Percentiles rank a stretch among this genome's conserved stretches.
These are phyloP conservation scores for Anguilla japonica DNA, from an alignment of 2,113 vertebrate species.

Conservation along the genomic window DNA sequence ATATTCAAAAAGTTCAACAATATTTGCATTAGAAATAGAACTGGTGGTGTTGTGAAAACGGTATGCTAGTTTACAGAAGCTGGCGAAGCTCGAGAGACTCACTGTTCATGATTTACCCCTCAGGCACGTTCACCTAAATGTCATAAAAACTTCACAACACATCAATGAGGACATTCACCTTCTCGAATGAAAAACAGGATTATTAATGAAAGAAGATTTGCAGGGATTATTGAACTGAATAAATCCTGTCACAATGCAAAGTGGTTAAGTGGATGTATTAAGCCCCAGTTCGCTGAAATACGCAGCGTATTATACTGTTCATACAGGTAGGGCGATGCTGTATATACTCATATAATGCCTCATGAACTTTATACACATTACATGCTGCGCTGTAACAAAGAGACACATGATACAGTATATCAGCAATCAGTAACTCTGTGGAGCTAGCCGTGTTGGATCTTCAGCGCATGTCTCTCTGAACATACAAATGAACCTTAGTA, in stretches of 20 bases:
- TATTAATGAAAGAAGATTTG: conserved; percentile 10
- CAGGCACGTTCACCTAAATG: neutral
- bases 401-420: neutral
- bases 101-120: neutral
- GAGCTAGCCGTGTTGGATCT: too few species aligned
- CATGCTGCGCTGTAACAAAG: neutral
- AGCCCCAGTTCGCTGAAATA: neutral
- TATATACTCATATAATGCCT: conserved; percentile 1
- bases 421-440: neutral
- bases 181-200: conserved; percentile 20
- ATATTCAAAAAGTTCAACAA: too few species aligned
- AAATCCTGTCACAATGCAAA: neutral
- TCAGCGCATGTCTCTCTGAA: too few species aligned
- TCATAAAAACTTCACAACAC: conserved; percentile 21
- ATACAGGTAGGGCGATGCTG: neutral
- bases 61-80: neutral
- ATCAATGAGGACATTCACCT: conserved; percentile 24
- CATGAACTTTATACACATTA: neutral
- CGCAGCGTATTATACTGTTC: neutral
- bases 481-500: too few species aligned
- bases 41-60: neutral
- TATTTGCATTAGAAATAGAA: neutral
- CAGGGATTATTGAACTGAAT: conserved; percentile 22
- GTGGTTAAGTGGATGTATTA: conserved; percentile 7
- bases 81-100: neutral